Percentiles rank a stretch among this genome's conserved stretches.
Conservation (phyloP, 2,113 vertebrate genomes). For the Anser cygnoides region DNA sequence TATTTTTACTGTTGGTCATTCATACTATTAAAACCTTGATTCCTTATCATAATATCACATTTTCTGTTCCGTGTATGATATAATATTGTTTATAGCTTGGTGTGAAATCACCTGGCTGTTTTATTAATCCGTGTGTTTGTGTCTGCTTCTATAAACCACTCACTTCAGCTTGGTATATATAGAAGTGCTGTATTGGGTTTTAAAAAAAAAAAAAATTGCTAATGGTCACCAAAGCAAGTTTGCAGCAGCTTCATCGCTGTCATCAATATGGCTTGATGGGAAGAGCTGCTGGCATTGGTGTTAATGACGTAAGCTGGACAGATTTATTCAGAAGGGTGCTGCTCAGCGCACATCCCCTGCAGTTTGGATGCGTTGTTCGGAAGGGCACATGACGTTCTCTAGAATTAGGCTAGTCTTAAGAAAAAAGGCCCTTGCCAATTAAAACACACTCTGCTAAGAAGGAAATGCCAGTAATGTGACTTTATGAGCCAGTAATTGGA, state of each 20-base stretch:
- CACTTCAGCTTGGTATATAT: neutral
- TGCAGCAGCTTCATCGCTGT: neutral
- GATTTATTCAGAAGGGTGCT: constrained; percentile 26
- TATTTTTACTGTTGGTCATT: neutral
- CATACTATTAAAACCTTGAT: neutral
- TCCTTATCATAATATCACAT: neutral
- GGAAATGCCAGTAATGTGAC: constrained; percentile 14
- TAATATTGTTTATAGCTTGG: neutral
- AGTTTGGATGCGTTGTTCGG: constrained; percentile 1
- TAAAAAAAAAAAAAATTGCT: neutral
- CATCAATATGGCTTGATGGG: neutral
- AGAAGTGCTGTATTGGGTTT: neutral
- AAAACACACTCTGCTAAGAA: constrained; percentile 1
- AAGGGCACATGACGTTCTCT: neutral
- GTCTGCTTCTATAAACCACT: neutral
- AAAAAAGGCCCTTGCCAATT: constrained; percentile 39
- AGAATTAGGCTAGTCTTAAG: constrained; percentile 1
- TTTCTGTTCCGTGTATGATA: neutral
- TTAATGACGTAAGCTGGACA: neutral
- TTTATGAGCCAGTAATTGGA: constrained; percentile 53
- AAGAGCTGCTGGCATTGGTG: neutral
- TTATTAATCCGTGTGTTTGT: neutral
- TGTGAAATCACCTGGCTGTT: neutral
- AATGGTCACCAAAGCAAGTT: neutral
- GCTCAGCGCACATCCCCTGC: neutral